Evolutionary conservation across 2,113 vertebrate species (phyloP), one percentile per base, ranked within the genome.

Genomic region (Loxodonta africana): DNA sequence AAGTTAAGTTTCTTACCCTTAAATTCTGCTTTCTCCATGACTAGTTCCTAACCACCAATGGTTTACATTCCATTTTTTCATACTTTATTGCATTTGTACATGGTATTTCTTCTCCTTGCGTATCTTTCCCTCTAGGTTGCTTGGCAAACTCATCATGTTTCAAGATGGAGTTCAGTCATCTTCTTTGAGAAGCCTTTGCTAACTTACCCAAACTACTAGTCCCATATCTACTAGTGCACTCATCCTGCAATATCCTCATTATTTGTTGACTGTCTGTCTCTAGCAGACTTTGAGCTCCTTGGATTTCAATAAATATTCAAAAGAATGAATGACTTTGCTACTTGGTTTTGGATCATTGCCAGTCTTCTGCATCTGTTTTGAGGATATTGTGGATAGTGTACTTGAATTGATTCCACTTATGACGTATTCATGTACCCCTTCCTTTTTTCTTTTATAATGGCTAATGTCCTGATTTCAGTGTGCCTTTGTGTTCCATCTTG

Each of bases 1-100:
- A n/a, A 60, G 73, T 78, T 95, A 69, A 57, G 41, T 92, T 83
- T 62, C n/a, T 96, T 90, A 63, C 57, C 48, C 18, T 82, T 80
- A 76, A 93, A 88, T 51, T 62, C n/a, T 6, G 77, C 73, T 83
- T 93, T 74, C 77, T 21, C 20, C 30, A 4, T 62, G 17, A n/a
- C 26, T 90, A 77, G 63, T 46, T 83, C 23, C 37, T 96, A 91
- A 33, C n/a, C 10, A 76, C 37, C 41, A 25, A 57, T 26, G 53
- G 8, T 89, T 77, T 78, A 6, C 3, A 46, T 2, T 83, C 3
- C n/a, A 46, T 21, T 44, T 37, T 85, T 57, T 67, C 26, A 37
- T 63, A 51, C 6, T 71, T 44, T 4, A 2, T 10, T 86, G 20
- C 11, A 20, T 71, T 53, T 18, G 7, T 8, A 46, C 21, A 5